A percentile compares a stretch with the other conserved stretches of the same genome.
Conservation (phyloP, 2,113 vertebrate genomes). For the Miniopterus natalensis region DNA sequence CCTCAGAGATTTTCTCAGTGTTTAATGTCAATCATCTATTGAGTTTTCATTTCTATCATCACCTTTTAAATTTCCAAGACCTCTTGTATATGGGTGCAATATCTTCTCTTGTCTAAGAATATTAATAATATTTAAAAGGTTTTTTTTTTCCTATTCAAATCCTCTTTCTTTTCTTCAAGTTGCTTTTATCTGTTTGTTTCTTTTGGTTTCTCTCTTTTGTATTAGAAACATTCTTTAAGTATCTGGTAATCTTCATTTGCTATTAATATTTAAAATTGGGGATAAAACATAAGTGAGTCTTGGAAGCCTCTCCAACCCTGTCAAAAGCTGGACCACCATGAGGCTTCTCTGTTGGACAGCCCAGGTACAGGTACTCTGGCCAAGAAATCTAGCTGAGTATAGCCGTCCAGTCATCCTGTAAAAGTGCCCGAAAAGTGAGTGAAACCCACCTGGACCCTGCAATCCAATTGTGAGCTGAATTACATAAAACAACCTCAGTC, state of each 20-base stretch:
- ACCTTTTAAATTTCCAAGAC: not conserved
- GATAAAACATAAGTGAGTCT: not conserved
- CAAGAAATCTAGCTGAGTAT: not conserved
- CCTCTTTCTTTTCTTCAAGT: not conserved
- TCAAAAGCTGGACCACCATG: not conserved
- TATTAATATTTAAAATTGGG: not conserved
- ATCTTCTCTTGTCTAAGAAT: slow-evolving; percentile 8
- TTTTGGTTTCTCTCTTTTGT: not conserved
- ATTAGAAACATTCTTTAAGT: not conserved
- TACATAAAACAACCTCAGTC: not conserved
- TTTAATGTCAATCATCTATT: not conserved
- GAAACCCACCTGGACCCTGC: not conserved
- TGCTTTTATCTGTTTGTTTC: not conserved
- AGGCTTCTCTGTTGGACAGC: not conserved
- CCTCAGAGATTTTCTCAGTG: not conserved
- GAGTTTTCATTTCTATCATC: not conserved
- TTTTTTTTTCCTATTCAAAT: not conserved
- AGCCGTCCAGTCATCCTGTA: not conserved
- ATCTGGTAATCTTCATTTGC: not conserved
- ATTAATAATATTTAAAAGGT: not conserved
- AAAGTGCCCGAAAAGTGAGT: not conserved
- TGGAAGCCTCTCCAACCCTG: not conserved
- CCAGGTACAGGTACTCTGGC: not conserved
- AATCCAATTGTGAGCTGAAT: not conserved
- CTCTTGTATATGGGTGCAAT: not conserved